Conservation (phyloP, 2,888 invertebrate species). For the Onthophagus sagittarius region DNA sequence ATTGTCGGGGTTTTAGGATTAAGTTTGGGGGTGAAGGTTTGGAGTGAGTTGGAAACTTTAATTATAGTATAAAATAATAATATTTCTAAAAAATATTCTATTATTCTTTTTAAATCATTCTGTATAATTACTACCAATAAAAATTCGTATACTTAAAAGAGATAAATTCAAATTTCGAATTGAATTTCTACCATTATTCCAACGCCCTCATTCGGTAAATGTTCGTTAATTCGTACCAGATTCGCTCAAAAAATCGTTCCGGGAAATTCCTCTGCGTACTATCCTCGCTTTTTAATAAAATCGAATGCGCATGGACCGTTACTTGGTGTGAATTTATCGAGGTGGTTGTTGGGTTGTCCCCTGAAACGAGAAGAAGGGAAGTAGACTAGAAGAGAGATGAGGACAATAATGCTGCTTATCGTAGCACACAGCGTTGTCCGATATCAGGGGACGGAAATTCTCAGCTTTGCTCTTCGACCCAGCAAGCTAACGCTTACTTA, state of each 20-base stretch:
- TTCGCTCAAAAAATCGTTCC: neutral
- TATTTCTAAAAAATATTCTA: no score
- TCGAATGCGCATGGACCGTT: neutral
- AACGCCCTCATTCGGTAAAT: neutral
- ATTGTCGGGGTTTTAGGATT: no score
- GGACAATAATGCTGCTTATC: conserved; percentile 8
- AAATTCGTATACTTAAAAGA: neutral
- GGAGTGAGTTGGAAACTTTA: no score
- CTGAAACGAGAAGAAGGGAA: neutral
- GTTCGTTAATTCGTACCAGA: neutral
- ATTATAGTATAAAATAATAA: no score
- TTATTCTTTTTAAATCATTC: no score
- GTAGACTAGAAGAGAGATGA: neutral
- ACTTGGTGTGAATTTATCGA: neutral
- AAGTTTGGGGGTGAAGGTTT: no score
- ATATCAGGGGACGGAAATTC: conserved; percentile 7
- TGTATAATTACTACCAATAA: neutral
- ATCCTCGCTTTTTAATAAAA: neutral
- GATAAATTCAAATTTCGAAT: neutral
- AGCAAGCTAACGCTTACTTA: neutral
- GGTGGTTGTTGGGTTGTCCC: neutral
- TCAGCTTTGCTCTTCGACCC: neutral
- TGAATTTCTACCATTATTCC: neutral
- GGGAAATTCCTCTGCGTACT: neutral
- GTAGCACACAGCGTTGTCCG: neutral